Evolutionary conservation across 2,797 vertebrate genomes (phyloP), one percentile per base, ranked within the genome.

Genomic region (Muscicapa comitata): DNA sequence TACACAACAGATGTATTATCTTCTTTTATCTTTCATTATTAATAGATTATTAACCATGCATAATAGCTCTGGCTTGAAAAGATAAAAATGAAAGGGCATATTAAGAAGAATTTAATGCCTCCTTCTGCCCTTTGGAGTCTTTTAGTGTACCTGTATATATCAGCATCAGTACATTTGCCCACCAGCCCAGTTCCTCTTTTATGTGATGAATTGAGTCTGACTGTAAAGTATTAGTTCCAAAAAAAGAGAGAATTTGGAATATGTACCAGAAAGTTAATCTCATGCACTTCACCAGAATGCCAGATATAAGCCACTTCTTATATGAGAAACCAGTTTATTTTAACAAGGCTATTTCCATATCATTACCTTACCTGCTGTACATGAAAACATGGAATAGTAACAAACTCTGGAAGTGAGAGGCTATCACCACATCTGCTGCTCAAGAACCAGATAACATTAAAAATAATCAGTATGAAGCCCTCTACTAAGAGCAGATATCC

Each of bases 401-500:
- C 7, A 67, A 88, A 65, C 10, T 40, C 31, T 65, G 43, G 24
- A 91, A 42, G 13, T 3, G 1, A 33, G 8, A 42, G 11, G 8
- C 28, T 72, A 57, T 79, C 17, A 50, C 13, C 20, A 23, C 7
- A 5, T 65, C n/a, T 78, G 11, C 31, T 42, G 13, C 11, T 84
- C 42, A 74, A 80, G 31, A 61, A 23, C 2, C 4, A 67, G 7
- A 19, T 10, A 76, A 9, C 11, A 47, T 21, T 42, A 38, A 76
- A 61, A 1, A 63, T 1, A 31, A 70, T 26, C 26, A 42, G 2
- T 31, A 25, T 13, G 4, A 65, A 55, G 35, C 2, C 9, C 5
- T 75, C n/a, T 55, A 3, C 17, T 50, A 33, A 74, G 4, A 84
- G 7, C 7, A 67, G 15, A 25, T 50, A 11, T 31, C 13, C 10